Conservation (phyloP, 2,888 invertebrate genomes). For the Oithona nana region DNA sequence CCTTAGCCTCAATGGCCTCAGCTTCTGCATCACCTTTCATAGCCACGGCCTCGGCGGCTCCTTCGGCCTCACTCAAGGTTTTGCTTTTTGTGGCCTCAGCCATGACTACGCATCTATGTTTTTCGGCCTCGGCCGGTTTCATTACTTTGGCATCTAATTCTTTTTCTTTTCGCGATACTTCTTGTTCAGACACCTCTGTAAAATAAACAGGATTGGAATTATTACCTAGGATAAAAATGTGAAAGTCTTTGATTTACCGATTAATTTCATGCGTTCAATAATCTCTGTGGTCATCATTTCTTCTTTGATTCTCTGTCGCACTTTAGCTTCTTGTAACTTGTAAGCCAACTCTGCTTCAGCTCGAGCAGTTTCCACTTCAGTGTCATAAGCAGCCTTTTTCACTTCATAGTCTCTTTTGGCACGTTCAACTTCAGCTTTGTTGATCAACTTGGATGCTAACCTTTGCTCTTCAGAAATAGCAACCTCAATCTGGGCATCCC, state of each 20-base stretch:
- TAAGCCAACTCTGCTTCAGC: slow-evolving; percentile 16
- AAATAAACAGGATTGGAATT: no score
- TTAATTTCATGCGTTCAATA: slow-evolving; percentile 12
- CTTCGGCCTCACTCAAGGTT: slow-evolving; percentile 6
- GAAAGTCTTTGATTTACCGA: no score
- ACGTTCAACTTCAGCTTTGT: slow-evolving; percentile 11
- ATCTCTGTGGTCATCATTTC: slow-evolving; percentile 13
- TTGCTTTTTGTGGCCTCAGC: slow-evolving; percentile 67
- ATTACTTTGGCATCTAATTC: slow-evolving; percentile 7
- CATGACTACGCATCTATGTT: slow-evolving; percentile 27
- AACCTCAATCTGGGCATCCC: slow-evolving; percentile 10
- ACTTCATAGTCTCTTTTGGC: slow-evolving; percentile 20
- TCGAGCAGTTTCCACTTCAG: slow-evolving; percentile 14
- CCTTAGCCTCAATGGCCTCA: slow-evolving; percentile 79
- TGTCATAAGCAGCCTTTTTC: slow-evolving; percentile 14
- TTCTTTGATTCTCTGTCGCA: slow-evolving; percentile 8
- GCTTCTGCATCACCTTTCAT: slow-evolving; percentile 45
- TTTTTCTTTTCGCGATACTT: neutral
- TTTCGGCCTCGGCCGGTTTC: slow-evolving; percentile 16
- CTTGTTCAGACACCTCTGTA: slow-evolving; percentile 13
- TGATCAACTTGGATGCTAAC: slow-evolving; percentile 1
- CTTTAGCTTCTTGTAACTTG: slow-evolving; percentile 5
- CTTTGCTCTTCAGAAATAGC: slow-evolving; percentile 15
- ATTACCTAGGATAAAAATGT: no score
- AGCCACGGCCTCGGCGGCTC: slow-evolving; percentile 31